Percentiles rank a stretch among this genome's conserved stretches.
Conservation (phyloP, 2,888 invertebrate species). For the Drosophila tripunctata region DNA sequence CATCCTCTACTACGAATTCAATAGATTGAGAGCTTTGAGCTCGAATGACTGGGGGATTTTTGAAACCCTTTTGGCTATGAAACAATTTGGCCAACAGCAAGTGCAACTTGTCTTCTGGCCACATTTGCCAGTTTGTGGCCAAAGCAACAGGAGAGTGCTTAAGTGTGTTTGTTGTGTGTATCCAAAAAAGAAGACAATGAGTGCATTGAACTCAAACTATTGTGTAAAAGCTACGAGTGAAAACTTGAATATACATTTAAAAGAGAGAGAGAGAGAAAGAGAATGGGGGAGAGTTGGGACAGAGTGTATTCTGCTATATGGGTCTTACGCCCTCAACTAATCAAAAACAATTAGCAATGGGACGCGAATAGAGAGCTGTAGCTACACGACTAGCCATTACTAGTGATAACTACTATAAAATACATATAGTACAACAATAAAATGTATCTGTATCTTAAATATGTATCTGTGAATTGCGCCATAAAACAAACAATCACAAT, state of each 20-base stretch:
- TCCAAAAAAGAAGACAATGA: conserved; percentile 12
- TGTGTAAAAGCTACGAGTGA: conserved; percentile 6
- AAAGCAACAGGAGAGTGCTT: conserved; percentile 29
- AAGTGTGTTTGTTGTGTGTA: conserved; percentile 1
- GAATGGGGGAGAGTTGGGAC: background rate
- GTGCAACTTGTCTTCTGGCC: conserved; percentile 21
- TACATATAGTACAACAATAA: background rate
- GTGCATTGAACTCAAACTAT: conserved; percentile 21
- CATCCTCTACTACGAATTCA: conserved; percentile 16
- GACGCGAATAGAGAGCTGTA: conserved; percentile 51
- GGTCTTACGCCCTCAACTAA: conserved; percentile 68
- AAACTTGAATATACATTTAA: background rate
- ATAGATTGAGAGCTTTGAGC: background rate
- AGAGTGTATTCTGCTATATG: background rate
- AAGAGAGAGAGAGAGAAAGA: background rate
- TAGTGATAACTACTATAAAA: background rate
- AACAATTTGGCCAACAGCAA: conserved; percentile 41
- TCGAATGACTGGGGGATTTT: background rate
- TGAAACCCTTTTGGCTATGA: background rate
- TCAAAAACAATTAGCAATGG: conserved; percentile 71
- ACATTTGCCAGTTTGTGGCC: conserved; percentile 48
- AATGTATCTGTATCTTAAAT: conserved; percentile 3
- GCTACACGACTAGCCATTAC: background rate
- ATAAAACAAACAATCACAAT: conserved; percentile 3
- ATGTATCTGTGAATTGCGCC: background rate